Conservation (phyloP, 2,888 invertebrate genomes). For the Epicampocera succincta region DNA sequence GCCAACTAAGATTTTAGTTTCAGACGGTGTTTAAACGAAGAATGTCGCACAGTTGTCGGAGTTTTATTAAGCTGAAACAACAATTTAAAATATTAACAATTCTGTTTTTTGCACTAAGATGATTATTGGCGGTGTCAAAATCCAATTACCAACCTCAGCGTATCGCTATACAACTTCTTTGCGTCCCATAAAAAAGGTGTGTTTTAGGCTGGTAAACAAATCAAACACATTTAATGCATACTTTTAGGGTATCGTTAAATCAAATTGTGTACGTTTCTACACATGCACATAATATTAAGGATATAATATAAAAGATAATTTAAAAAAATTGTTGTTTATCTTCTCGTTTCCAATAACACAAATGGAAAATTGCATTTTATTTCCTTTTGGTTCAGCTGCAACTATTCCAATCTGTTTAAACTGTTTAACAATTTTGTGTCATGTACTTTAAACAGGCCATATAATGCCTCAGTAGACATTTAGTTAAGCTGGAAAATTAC, state of each 20-base stretch:
- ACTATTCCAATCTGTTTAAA: background rate
- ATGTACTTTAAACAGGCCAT: background rate
- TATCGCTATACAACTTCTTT: slow-evolving; percentile 83
- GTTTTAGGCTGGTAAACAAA: slow-evolving; percentile 6
- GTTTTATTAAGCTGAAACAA: slow-evolving; percentile 23
- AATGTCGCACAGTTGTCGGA: slow-evolving; percentile 70
- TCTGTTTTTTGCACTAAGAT: slow-evolving; percentile 81
- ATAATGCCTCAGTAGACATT: slow-evolving; percentile 1
- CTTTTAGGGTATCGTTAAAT: background rate
- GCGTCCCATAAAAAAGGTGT: slow-evolving; percentile 84
- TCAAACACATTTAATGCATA: background rate
- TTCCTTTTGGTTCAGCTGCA: background rate
- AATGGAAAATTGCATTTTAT: too few relatives aligned
- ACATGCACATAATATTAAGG: too few relatives aligned
- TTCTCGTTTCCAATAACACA: too few relatives aligned
- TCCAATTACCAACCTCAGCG: slow-evolving; percentile 83
- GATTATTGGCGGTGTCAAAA: slow-evolving; percentile 84
- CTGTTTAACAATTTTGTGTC: background rate
- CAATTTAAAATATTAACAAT: slow-evolving; percentile 66
- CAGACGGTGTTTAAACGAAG: slow-evolving; percentile 76
- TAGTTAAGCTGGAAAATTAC: background rate
- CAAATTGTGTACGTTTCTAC: too few relatives aligned
- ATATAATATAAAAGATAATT: too few relatives aligned
- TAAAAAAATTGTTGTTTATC: too few relatives aligned
- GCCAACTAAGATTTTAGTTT: slow-evolving; percentile 72